Evolutionary conservation across 1,140 invertebrate genomes (phyloP).

Genomic region (Psilanteris sp.): DNA sequence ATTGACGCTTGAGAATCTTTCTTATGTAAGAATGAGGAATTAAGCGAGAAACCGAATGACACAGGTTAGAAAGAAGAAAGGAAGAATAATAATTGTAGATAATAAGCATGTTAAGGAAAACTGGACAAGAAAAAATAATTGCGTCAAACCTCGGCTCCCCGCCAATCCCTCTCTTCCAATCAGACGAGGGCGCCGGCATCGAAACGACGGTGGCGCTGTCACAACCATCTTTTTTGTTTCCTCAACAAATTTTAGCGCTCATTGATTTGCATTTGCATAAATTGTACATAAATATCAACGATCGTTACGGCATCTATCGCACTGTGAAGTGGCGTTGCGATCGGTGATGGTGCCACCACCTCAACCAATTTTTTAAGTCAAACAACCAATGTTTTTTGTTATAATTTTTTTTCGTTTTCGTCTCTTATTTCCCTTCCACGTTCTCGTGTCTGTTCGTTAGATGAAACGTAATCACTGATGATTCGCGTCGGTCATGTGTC

Average conservation of each 20-base stretch:
- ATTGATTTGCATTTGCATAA: too few species aligned
- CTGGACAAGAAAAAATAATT: not conserved
- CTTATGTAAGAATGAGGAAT: constrained; percentile 41
- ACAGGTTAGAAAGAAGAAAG: constrained; percentile 6
- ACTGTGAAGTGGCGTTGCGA: too few species aligned
- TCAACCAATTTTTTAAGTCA: too few species aligned
- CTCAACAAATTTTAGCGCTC: not conserved
- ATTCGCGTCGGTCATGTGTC: constrained; percentile 21
- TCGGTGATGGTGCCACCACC: too few species aligned
- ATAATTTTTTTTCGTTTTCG: too few species aligned
- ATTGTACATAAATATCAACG: too few species aligned
- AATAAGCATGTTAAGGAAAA: constrained; percentile 2
- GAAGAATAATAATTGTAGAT: constrained; percentile 5
- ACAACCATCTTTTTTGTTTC: not conserved
- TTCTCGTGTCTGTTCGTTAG: not conserved
- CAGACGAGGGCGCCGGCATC: not conserved
- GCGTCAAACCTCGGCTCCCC: constrained; percentile 5
- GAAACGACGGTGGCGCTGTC: not conserved
- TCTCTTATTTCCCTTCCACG: not conserved
- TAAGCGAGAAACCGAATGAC: too few species aligned
- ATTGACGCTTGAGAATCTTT: constrained; percentile 54
- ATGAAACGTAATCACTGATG: not conserved
- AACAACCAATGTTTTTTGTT: too few species aligned
- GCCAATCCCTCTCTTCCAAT: not conserved
- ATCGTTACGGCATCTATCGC: too few species aligned